Evolutionary conservation across 2,113 vertebrate genomes (phyloP), one percentile per base, ranked within the genome.

Genomic region (Sebastes schlegelii): DNA sequence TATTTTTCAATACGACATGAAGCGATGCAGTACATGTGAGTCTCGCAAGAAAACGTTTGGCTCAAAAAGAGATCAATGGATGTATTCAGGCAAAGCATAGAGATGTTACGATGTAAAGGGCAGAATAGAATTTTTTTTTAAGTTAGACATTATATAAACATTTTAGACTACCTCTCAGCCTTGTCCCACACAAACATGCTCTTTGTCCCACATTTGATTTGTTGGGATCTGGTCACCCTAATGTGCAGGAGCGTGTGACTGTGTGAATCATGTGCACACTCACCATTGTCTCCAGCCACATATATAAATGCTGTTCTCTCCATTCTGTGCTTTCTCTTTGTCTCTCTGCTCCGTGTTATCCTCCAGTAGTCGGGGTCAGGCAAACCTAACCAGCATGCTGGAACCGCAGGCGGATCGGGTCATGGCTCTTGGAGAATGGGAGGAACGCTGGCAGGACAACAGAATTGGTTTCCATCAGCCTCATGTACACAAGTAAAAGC

Each of bases 341-440:
- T 64, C 34, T 45, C 34, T 62, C 5, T 17, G 11, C 21, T 76
- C 10, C 60, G 8, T 67, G n/a, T 43, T 21, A 1, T n/a, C 8
- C 19, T 0, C 0, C 34, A 62, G 10, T 8, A 81, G 74, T 45
- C 10, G 4, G 55, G 48, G 6, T 34, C 46, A 75, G 48, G 1
- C 10, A 10, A 80, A 82, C 83, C 16, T 66, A 0, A 79, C 9
- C 74, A 84, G 43, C 58, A 89, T 92, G 92, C 42, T 91, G 91
- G 76, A 49, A 8, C 61, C 74, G 3, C 96, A 97, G 84, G 91
- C 83, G 8, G 79, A 93, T 11, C 93, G 84, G 46, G 91, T 93
- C 40, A 73, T 97, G 88, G 88, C 91, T 0, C 74, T 95, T 16
- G 87, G 91, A 26, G 96, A 97, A 51, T 99, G 97, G 97, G 93